Evolutionary conservation across 1,140 invertebrate genomes (phyloP).

Genomic region (Branchinecta lindahli): DNA sequence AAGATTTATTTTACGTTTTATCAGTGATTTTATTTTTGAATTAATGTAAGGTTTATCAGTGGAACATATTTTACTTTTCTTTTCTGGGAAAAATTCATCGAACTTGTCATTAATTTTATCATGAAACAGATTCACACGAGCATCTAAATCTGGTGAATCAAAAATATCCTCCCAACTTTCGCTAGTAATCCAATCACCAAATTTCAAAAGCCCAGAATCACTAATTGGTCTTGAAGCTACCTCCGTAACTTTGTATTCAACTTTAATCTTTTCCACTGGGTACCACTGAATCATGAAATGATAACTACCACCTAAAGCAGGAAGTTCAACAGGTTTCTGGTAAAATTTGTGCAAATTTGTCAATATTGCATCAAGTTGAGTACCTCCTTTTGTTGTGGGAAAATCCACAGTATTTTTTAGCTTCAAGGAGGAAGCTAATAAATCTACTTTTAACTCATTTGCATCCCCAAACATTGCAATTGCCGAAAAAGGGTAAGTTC

Average conservation of each 20-base stretch:
- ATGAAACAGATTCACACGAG: neutral
- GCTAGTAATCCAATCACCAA: neutral
- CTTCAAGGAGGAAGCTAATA: neutral
- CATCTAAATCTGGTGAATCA: neutral
- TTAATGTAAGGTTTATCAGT: neutral
- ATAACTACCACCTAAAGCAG: neutral
- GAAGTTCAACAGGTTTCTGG: neutral
- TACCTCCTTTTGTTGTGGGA: constrained; percentile 1
- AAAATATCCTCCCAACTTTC: neutral
- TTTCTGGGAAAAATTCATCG: neutral
- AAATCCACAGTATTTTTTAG: neutral
- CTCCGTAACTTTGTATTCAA: constrained; percentile 3
- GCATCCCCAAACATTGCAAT: neutral
- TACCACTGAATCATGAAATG: neutral
- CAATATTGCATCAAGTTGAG: neutral
- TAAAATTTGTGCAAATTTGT: neutral
- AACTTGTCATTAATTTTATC: neutral
- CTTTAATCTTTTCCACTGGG: neutral
- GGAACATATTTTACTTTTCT: constrained; percentile 3
- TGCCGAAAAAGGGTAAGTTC: no score
- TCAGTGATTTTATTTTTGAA: neutral
- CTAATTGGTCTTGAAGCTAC: neutral
- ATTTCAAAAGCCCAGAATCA: neutral
- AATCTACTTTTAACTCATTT: neutral
- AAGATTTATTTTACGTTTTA: neutral